Evolutionary conservation across 35 echinoderm and acorn worm species (phyloP), one percentile per base, ranked within the genome.

Genomic region (Lytechinus pictus): DNA sequence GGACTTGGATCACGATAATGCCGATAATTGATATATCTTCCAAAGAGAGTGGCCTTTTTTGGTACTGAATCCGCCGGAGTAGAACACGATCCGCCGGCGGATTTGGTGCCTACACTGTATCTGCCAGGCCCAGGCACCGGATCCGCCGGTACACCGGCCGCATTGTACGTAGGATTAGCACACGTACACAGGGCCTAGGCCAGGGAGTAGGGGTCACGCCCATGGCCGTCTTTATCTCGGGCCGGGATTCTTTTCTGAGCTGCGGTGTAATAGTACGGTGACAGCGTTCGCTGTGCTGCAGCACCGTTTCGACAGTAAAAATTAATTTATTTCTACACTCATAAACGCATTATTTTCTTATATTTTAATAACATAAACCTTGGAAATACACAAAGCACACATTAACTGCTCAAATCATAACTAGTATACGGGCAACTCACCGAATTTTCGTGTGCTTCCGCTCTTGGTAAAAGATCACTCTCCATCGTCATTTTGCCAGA

Each of bases 401-500:
- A 57, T 52, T 86, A 9, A 28, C 1, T 94, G 3, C 4, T 54
- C 27, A 33, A 94, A 24, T 29, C 58, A 27, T 52, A 57, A 11
- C 33, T 24, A 27, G 16, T 27, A 27, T 29, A 21, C 86, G 12
- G 10, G 19, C 27, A 28, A 12, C 94, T 94, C 33, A 94, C 94
- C 28, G 94, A 94, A 86, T 94, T 94, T 94, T 94, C 55, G 27
- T 94, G 55, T 52, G 94, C 61, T 94, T 94, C 94, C 55, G 44
- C 61, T 11, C 55, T 52, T 14, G 54, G 55, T 93, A 55, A 51
- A 44, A 44, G 33, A 51, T 94, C 94, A 33, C 94, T 66, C 61
- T 94, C 94, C 94, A 94, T 94, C 94, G 94, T 94, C 94, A 94
- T 94, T 94, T 94, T 94, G 88, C 29, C 88, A 52, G 28, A 52